Evolutionary conservation across 1,140 invertebrate species (phyloP).

Genomic region (Leguminivora glycinivorella): DNA sequence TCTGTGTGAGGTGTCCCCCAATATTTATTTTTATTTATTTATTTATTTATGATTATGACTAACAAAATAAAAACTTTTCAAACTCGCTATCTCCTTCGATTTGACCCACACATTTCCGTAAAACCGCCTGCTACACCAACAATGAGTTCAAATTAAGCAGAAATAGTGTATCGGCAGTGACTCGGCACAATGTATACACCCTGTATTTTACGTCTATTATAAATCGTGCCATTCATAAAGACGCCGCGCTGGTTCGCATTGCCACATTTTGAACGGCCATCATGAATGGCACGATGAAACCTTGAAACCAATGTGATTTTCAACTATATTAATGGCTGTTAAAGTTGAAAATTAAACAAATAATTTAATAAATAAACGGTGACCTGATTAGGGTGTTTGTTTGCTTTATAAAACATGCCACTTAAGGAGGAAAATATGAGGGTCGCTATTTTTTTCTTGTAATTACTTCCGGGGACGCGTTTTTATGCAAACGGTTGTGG

Average conservation of each 20-base stretch:
- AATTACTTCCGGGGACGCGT: neutral
- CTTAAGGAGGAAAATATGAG: neutral
- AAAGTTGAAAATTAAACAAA: no score
- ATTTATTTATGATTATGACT: no score
- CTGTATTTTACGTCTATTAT: neutral
- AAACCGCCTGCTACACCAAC: neutral
- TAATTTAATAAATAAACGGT: no score
- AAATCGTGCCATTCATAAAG: no score
- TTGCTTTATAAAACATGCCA: neutral
- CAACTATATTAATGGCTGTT: no score
- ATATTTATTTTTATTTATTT: no score
- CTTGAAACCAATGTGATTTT: no score
- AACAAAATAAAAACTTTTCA: no score
- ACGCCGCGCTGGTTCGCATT: no score
- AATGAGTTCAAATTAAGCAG: constrained; percentile 3
- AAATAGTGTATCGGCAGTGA: neutral
- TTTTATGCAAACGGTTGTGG: neutral
- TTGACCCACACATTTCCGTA: neutral
- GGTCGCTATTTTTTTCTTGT: neutral
- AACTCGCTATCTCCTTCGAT: neutral
- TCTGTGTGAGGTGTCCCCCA: no score
- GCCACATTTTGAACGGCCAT: no score
- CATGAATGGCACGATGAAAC: no score
- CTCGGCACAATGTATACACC: neutral
- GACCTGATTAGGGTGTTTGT: neutral